These are phyloP conservation scores for Wiebesia pumilae DNA, from an alignment of 1,140 invertebrate species.

Conservation along the genomic window DNA sequence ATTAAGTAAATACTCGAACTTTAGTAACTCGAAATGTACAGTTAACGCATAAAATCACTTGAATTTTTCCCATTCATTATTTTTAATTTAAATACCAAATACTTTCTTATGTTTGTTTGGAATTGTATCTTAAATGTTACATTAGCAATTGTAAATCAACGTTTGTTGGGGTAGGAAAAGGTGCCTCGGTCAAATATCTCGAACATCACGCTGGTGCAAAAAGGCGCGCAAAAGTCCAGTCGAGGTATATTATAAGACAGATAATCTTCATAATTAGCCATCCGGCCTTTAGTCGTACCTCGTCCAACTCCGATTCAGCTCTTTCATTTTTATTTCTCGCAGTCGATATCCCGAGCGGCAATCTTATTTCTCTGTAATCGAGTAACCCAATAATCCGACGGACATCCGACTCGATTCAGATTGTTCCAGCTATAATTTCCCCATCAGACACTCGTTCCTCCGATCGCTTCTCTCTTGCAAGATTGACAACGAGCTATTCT, in stretches of 20 bases:
- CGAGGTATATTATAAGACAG: not conserved
- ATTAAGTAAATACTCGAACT: too few species aligned
- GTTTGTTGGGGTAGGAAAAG: not conserved
- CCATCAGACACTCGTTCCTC: conserved; percentile 12
- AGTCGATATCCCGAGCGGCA: not conserved
- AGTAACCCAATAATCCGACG: conserved; percentile 29
- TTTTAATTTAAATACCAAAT: too few species aligned
- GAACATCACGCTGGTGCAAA: not conserved
- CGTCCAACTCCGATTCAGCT: not conserved
- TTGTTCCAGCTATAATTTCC: conserved; percentile 42
- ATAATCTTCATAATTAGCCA: not conserved
- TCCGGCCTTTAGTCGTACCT: not conserved
- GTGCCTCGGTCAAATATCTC: not conserved
- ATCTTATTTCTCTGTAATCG: conserved; percentile 28
- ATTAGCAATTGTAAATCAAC: not conserved
- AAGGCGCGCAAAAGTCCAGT: not conserved
- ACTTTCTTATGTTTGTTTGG: too few species aligned
- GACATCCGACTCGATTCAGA: conserved; percentile 35
- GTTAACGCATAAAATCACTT: too few species aligned
- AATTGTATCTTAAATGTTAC: too few species aligned
- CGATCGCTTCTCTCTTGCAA: not conserved
- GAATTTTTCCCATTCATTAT: too few species aligned
- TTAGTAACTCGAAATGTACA: too few species aligned
- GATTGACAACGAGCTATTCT: not conserved
- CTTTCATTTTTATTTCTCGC: conserved; percentile 12